Evolutionary conservation across 2,888 invertebrate species (phyloP).

Genomic region (Herminia tarsipennalis): DNA sequence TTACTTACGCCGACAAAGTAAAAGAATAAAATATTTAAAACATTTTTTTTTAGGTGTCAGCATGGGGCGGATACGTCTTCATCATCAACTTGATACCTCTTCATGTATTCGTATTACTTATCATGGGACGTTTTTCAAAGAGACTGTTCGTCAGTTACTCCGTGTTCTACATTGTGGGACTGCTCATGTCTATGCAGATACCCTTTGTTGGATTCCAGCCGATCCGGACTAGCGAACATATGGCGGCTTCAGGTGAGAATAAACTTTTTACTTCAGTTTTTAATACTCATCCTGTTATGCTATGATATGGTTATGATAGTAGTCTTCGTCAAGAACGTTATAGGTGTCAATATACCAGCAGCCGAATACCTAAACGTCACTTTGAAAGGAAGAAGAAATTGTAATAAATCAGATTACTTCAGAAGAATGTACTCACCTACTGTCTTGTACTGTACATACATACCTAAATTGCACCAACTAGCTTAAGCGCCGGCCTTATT

Average conservation of each 20-base stretch:
- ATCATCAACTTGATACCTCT: slow-evolving; percentile 99
- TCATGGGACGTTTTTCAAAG: slow-evolving; percentile 98
- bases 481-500: too few species aligned
- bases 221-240: slow-evolving; percentile 99
- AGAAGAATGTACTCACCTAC: too few species aligned
- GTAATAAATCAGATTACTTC: too few species aligned
- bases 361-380: too few species aligned
- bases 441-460: too few species aligned
- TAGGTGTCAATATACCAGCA: too few species aligned
- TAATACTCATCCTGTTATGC: not conserved
- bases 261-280: too few species aligned
- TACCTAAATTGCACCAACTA: too few species aligned
- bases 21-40: not conserved
- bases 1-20: too few species aligned
- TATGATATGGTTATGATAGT: too few species aligned
- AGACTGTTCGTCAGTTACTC: slow-evolving; percentile 97
- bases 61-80: slow-evolving; percentile 99
- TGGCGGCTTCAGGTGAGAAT: slow-evolving; percentile 97
- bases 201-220: slow-evolving; percentile 99
- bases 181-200: slow-evolving; percentile 98
- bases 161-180: slow-evolving; percentile 98
- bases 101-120: slow-evolving; percentile 96
- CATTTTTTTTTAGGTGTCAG: slow-evolving; percentile 90
- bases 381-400: too few species aligned
- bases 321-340: too few species aligned